A percentile compares a stretch with the other conserved stretches of the same genome.
phyloP scores from a whole-genome alignment of 2,797 vertebrate species.

The Darevskia mixta region DNA sequence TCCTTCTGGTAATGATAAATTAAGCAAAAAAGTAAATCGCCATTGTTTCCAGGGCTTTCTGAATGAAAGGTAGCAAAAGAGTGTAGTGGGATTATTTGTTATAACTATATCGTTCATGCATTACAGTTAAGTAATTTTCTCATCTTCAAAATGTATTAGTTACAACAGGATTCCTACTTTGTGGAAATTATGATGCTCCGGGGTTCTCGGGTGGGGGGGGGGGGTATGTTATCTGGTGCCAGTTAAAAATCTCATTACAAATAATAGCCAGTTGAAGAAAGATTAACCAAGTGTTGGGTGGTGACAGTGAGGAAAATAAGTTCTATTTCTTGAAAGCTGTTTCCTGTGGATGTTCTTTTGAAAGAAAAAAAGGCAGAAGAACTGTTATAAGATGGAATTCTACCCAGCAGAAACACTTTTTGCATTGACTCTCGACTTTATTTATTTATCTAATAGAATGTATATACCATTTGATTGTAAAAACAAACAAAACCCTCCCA shows the following conservation, averaged over 20 bases:
- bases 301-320: slow-evolving; percentile 22
- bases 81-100: slow-evolving; percentile 29
- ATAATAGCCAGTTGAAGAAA: slow-evolving; percentile 45
- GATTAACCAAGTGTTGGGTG: slow-evolving; percentile 21
- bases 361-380: background rate
- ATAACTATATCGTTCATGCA: slow-evolving; percentile 45
- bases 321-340: slow-evolving; percentile 4
- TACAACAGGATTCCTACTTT: slow-evolving; percentile 41
- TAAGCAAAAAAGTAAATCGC: slow-evolving; percentile 47
- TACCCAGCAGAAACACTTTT: slow-evolving; percentile 12
- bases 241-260: slow-evolving; percentile 61
- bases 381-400: slow-evolving; percentile 14
- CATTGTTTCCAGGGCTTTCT: background rate
- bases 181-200: slow-evolving; percentile 46
- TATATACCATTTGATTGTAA: too few relatives aligned
- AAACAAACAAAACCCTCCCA: too few relatives aligned
- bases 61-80: slow-evolving; percentile 3
- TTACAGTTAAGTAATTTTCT: slow-evolving; percentile 47
- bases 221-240: slow-evolving; percentile 31
- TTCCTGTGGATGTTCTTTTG: slow-evolving; percentile 26
- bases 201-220: slow-evolving; percentile 37
- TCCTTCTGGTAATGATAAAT: slow-evolving; percentile 6
- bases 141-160: slow-evolving; percentile 43
- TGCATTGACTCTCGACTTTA: too few relatives aligned
- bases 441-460: too few relatives aligned